Evolutionary conservation across 2,113 vertebrate genomes (phyloP).

Genomic region (Larimichthys polyactis): DNA sequence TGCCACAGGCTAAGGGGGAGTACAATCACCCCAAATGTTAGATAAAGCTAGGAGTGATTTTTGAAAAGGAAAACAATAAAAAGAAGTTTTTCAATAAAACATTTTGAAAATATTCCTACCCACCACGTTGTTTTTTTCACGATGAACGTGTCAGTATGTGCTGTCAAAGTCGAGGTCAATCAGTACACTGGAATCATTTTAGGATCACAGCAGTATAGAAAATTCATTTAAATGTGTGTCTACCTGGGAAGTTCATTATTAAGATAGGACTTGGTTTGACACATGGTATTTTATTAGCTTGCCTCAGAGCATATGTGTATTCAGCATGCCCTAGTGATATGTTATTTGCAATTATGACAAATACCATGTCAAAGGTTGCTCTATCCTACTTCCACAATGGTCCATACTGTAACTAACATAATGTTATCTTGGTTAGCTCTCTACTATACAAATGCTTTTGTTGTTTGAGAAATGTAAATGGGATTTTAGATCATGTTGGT

Average conservation of each 20-base stretch:
- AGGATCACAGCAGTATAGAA: background rate
- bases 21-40: slow-evolving; percentile 7
- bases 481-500: background rate
- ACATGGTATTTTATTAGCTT: background rate
- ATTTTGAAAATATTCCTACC: background rate
- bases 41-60: background rate
- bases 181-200: background rate
- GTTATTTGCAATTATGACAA: background rate
- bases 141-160: background rate
- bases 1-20: background rate
- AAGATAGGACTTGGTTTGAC: background rate
- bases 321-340: background rate
- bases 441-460: background rate
- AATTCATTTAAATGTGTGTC: background rate
- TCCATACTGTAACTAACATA: background rate
- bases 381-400: background rate
- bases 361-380: background rate
- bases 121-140: background rate
- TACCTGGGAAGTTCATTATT: background rate
- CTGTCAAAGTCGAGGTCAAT: too few relatives aligned
- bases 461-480: background rate
- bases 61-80: too few relatives aligned
- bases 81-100: background rate
- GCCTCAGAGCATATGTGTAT: background rate
- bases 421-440: background rate